phyloP scores from a whole-genome alignment of 2,888 invertebrate species.

The Cryptocephalus moraei region DNA sequence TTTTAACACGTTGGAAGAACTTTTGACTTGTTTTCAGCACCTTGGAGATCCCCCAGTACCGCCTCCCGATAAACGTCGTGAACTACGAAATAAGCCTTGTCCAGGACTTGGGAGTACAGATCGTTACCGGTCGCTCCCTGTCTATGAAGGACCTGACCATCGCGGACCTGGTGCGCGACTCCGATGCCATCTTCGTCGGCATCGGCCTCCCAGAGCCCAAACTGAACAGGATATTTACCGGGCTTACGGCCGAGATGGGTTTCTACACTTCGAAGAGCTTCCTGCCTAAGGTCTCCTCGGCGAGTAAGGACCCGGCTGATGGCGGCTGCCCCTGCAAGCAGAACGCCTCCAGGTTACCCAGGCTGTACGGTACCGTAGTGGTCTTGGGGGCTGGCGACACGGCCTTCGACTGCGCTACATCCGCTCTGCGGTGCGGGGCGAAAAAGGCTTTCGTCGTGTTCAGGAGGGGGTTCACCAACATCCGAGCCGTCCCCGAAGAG shows the following conservation, averaged over 20 bases:
- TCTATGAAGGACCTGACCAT: slow-evolving; percentile 65
- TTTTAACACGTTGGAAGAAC: too few relatives aligned
- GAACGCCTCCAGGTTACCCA: slow-evolving; percentile 49
- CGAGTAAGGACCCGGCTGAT: slow-evolving; percentile 55
- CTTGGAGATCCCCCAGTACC: slow-evolving; percentile 94
- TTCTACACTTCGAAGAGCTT: slow-evolving; percentile 95
- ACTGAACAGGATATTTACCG: slow-evolving; percentile 62
- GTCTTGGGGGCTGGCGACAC: slow-evolving; percentile 97
- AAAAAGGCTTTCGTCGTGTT: slow-evolving; percentile 86
- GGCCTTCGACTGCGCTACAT: slow-evolving; percentile 98
- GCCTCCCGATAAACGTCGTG: slow-evolving; percentile 85
- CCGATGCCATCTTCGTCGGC: slow-evolving; percentile 73
- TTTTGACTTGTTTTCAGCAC: slow-evolving; percentile 62
- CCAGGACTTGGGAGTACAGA: slow-evolving; percentile 85
- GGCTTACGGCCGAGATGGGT: slow-evolving; percentile 67
- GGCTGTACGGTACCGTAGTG: slow-evolving; percentile 60
- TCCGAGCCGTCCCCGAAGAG: slow-evolving; percentile 97
- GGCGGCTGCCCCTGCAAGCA: slow-evolving; percentile 66
- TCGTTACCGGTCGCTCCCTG: slow-evolving; percentile 63
- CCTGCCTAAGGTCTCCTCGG: slow-evolving; percentile 75
- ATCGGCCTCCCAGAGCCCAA: slow-evolving; percentile 90
- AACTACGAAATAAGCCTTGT: slow-evolving; percentile 88
- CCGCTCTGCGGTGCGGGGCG: slow-evolving; percentile 91
- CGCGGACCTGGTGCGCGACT: slow-evolving; percentile 58
- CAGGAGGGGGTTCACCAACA: slow-evolving; percentile 86